Percentiles rank a stretch among this genome's conserved stretches.
Conservation (phyloP, 2,113 vertebrate species). For the Coracopsis vasa region DNA sequence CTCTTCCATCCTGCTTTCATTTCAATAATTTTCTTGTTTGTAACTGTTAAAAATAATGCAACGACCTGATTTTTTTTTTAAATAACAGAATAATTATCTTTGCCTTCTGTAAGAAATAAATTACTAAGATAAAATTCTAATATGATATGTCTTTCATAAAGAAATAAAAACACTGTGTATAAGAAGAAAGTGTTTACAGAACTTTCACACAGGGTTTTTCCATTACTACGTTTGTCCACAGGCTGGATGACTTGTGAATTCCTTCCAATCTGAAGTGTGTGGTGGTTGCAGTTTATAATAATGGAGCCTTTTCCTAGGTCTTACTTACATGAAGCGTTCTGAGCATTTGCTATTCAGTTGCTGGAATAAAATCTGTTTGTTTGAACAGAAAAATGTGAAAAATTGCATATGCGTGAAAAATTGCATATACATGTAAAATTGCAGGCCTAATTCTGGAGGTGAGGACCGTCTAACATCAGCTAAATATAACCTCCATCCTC, state of each 20-base stretch:
- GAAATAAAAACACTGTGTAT: neutral
- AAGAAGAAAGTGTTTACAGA: neutral
- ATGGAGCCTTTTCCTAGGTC: neutral
- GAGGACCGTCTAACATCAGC: neutral
- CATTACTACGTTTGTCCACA: neutral
- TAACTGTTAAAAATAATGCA: neutral
- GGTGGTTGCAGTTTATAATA: neutral
- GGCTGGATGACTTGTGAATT: neutral
- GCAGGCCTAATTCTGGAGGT: neutral
- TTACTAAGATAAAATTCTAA: neutral
- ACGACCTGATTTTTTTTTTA: neutral
- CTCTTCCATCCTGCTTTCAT: neutral
- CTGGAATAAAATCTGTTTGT: neutral
- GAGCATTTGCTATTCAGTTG: neutral
- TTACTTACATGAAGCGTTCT: neutral
- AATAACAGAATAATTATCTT: neutral
- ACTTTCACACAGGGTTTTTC: neutral
- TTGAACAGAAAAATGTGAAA: neutral
- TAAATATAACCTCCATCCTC: neutral
- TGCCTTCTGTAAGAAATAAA: neutral
- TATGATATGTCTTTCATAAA: neutral
- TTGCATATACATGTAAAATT: neutral
- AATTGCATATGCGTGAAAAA: neutral
- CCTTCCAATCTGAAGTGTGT: neutral
- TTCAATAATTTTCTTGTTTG: neutral